These are phyloP conservation scores for Trichosurus vulpecula DNA, from an alignment of 2,797 vertebrate species.

Conservation along the genomic window DNA sequence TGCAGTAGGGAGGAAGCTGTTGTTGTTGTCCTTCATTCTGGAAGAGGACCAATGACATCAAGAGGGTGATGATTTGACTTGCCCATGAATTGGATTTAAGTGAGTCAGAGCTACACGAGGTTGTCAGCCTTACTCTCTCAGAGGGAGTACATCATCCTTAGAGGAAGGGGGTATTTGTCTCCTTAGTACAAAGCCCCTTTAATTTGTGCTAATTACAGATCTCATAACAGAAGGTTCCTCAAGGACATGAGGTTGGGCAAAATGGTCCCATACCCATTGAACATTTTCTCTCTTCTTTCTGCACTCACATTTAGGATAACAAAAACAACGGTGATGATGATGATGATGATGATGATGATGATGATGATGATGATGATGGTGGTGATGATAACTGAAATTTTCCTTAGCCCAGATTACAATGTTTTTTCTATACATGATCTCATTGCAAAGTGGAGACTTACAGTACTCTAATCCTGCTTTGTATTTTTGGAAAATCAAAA, in stretches of 20 bases:
- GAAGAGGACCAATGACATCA: neutral
- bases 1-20: neutral
- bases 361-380: neutral
- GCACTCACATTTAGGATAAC: neutral
- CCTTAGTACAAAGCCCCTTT: neutral
- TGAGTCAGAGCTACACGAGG: neutral
- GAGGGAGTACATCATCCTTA: neutral
- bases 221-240: neutral
- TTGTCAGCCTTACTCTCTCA: neutral
- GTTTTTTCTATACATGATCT: neutral
- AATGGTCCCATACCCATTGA: neutral
- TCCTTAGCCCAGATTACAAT: neutral
- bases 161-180: neutral
- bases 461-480: neutral
- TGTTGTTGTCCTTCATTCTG: neutral
- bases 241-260: neutral
- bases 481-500: neutral
- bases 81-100: neutral
- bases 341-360: neutral
- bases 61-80: neutral
- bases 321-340: neutral
- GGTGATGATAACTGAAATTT: neutral
- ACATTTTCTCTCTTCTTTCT: neutral
- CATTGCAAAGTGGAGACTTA: neutral
- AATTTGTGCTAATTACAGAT: neutral